Evolutionary conservation across 2,797 vertebrate genomes (phyloP).

Genomic region (Ciconia nigra): DNA sequence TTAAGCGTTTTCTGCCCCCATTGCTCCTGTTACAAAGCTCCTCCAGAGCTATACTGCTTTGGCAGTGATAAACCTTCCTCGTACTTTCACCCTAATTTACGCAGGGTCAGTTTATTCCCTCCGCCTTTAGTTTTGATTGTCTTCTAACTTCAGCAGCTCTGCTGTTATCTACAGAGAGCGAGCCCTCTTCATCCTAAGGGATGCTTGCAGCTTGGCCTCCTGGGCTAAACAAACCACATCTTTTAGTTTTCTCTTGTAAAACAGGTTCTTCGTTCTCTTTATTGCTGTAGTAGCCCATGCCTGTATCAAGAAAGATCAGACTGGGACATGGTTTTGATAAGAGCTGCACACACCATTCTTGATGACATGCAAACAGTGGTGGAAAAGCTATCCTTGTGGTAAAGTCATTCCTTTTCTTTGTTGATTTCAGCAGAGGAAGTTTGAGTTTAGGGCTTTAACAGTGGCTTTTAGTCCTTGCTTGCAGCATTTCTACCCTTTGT

Average conservation of each 20-base stretch:
- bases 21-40: neutral
- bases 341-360: neutral
- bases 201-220: neutral
- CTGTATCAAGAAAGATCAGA: neutral
- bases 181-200: neutral
- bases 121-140: neutral
- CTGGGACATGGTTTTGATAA: neutral
- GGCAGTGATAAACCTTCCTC: neutral
- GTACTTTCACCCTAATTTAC: neutral
- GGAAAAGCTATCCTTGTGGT: neutral
- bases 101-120: neutral
- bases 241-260: neutral
- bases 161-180: neutral
- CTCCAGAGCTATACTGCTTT: neutral
- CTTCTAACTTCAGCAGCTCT: neutral
- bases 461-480: neutral
- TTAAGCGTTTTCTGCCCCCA: neutral
- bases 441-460: neutral
- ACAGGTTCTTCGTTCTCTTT: neutral
- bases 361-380: neutral
- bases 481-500: neutral
- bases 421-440: neutral
- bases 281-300: neutral
- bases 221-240: neutral
- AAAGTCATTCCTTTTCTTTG: neutral